Base-by-base conservation (phyloP, 2,113 vertebrate genomes). In the Theropithecus gelada region DNA sequence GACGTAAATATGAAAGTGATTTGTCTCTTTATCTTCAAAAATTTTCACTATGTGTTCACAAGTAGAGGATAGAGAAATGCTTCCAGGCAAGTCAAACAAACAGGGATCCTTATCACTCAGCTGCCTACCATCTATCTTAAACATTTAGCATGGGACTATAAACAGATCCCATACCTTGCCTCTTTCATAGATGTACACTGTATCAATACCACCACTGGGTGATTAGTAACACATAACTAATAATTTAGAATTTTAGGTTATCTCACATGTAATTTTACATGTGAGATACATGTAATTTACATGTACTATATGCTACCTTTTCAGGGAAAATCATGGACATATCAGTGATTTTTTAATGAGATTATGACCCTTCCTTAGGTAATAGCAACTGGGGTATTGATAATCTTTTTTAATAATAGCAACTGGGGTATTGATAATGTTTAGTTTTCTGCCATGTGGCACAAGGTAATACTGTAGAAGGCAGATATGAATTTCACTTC, bases 21-120 rank as follows among this genome's bases (percentile, higher is more conserved):
- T 82, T 88, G 23, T 90, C 13, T 93, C 25, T 83, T 92, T 6
- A 10, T 89, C 55, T 95, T 94, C 35, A 90, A 35, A 97, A 75
- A 45, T 40, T 35, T 50, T 93, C 55, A 5, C 13, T 48, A 7
- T 11, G 22, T 6, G 40, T 30, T 50, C 45, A 52, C 22, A 78
- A 43, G 30, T 66, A 48, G n/a, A 75, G 20, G 9, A 16, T 23
- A 20, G 8, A 72, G 76, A 93, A 92, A 68, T 14, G 13, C 11
- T 50, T 64, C 50, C 22, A 27, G 75, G 30, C 61, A 88, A 52
- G 22, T 45, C 64, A 52, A 82, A 81, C n/a, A 93, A 79, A 81
- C n/a, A 92, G 38, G 57, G 38, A 35, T 55, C n/a, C 27, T 13
- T 10, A 5, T 13, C n/a, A 27, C 17, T 25, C 17, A 13, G n/a